Evolutionary conservation across 37 sponge, comb jelly and placozoan genomes (phyloP), one percentile per base, ranked within the genome.

Genomic region (Diacarnus erythraeanus): DNA sequence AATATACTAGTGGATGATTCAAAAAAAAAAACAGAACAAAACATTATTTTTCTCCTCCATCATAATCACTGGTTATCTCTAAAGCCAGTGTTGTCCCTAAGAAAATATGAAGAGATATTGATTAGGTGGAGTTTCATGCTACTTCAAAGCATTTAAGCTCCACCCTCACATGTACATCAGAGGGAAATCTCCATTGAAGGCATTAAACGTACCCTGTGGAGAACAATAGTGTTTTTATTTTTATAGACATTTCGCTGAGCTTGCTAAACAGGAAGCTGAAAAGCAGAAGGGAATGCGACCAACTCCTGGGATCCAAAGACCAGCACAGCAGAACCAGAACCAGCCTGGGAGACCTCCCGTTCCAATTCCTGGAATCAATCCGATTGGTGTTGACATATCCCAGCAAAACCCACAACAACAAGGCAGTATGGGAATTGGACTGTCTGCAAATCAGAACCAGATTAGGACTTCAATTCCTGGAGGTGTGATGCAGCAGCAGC

Each of bases 181-280:
- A n/a, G n/a, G n/a, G n/a, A n/a, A n/a, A n/a, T n/a, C n/a, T n/a
- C n/a, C n/a, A n/a, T n/a, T n/a, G n/a, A n/a, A n/a, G n/a, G n/a
- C n/a, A n/a, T n/a, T n/a, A n/a, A n/a, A n/a, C n/a, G n/a, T n/a
- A n/a, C n/a, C n/a, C n/a, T n/a, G n/a, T n/a, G n/a, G n/a, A n/a
- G n/a, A n/a, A n/a, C n/a, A n/a, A n/a, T n/a, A n/a, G n/a, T n/a
- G n/a, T n/a, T n/a, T n/a, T 12, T 47, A 15, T 3, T 31, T 31
- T 65, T 30, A 5, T 35, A 39, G 74, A 30, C 54, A 51, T 25
- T 47, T 5, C 54, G 74, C 74, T 51, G 74, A 74, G 57, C 5
- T 74, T 30, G 74, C 74, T 31, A 47, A 74, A 43, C 57, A 18
- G 9, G 57, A 38, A n/a, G 74, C 74, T 30, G 71, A 71, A 36